Evolutionary conservation across 2,888 invertebrate genomes (phyloP).

Genomic region (Hyles lineata): DNA sequence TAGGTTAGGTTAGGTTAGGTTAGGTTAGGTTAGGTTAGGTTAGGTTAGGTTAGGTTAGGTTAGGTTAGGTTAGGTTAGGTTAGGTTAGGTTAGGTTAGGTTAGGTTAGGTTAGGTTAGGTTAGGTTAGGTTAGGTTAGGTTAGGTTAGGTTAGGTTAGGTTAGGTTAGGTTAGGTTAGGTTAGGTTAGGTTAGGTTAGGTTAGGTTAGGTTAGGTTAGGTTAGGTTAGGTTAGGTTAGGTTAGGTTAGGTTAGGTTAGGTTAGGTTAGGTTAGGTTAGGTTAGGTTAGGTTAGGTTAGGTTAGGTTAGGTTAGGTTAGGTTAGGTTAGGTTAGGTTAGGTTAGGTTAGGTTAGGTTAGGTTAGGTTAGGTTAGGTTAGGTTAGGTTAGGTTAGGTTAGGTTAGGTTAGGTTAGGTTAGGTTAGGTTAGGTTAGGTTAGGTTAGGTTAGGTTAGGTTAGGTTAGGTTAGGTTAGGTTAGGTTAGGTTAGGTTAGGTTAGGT

Average conservation of each 20-base stretch:
- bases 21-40: no score
- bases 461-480: slow-evolving; percentile 43
- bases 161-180: slow-evolving; percentile 42
- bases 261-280: slow-evolving; percentile 38
- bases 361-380: slow-evolving; percentile 41
- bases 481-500: slow-evolving; percentile 44
- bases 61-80: no score
- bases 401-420: slow-evolving; percentile 35
- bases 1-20: slow-evolving; percentile 17
- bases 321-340: slow-evolving; percentile 42
- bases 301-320: slow-evolving; percentile 41
- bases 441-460: slow-evolving; percentile 37
- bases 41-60: no score
- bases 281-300: slow-evolving; percentile 38
- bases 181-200: slow-evolving; percentile 41
- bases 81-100: no score
- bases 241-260: slow-evolving; percentile 39
- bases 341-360: slow-evolving; percentile 41
- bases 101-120: no score
- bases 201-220: slow-evolving; percentile 43
- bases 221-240: slow-evolving; percentile 41
- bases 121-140: no score
- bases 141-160: slow-evolving; percentile 36
- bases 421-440: slow-evolving; percentile 1
- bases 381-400: slow-evolving; percentile 35